Percentiles rank a stretch among this genome's conserved stretches.
Evolutionary conservation across 2,113 vertebrate genomes (phyloP).

Genomic region (Dissostichus mawsoni): DNA sequence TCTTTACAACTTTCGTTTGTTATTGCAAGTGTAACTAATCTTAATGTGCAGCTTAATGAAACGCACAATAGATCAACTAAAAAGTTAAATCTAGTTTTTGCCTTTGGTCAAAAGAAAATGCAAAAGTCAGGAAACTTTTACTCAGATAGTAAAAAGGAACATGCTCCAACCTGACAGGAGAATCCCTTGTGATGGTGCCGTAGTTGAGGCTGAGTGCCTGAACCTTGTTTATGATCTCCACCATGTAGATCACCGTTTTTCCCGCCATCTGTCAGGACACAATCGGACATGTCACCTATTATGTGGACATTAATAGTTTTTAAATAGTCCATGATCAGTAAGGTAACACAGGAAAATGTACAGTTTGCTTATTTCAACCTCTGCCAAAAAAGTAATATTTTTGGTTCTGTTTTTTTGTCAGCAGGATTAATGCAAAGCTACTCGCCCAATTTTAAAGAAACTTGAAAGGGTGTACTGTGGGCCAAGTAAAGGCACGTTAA

Average conservation of each 20-base stretch:
- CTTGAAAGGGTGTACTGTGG: too few relatives aligned
- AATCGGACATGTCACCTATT: not conserved
- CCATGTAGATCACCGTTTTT: conserved; percentile 80
- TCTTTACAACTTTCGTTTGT: too few relatives aligned
- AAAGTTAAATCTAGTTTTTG: too few relatives aligned
- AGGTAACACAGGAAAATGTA: not conserved
- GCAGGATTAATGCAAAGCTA: too few relatives aligned
- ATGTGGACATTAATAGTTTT: not conserved
- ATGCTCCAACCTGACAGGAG: conserved; percentile 78
- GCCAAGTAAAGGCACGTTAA: too few relatives aligned
- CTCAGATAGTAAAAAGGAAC: not conserved
- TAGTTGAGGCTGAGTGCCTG: conserved; percentile 79
- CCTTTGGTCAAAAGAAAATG: not conserved
- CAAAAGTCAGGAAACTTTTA: not conserved
- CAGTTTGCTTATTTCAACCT: too few relatives aligned
- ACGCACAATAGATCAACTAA: too few relatives aligned
- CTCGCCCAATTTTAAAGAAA: too few relatives aligned
- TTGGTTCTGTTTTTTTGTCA: too few relatives aligned
- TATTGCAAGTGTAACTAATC: too few relatives aligned
- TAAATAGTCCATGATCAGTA: not conserved
- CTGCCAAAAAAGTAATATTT: too few relatives aligned
- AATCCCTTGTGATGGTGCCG: conserved; percentile 85
- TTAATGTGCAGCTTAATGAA: too few relatives aligned
- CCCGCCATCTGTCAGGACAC: conserved; percentile 74
- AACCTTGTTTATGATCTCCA: conserved; percentile 80